phyloP scores from a whole-genome alignment of 2,797 vertebrate species.

The Vireo griseus region DNA sequence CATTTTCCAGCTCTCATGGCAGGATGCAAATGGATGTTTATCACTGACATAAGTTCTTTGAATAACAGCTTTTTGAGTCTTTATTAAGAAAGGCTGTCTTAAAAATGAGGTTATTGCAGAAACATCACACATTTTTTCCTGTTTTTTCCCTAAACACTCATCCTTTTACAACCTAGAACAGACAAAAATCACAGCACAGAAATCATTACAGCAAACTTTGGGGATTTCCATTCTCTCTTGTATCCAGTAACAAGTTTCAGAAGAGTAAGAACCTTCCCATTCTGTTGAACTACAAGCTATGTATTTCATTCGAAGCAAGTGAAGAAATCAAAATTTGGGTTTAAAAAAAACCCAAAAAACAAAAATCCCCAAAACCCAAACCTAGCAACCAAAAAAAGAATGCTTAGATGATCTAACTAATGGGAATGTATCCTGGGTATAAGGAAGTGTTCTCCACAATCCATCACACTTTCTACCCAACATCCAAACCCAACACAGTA shows the following conservation, averaged over 20 bases:
- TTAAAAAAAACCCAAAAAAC: neutral
- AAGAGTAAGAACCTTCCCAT: neutral
- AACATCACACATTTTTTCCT: neutral
- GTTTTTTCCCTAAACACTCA: neutral
- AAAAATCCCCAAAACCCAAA: neutral
- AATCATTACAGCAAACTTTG: neutral
- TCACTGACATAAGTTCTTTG: neutral
- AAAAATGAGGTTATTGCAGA: neutral
- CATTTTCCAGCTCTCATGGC: neutral
- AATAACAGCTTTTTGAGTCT: neutral
- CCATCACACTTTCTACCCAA: neutral
- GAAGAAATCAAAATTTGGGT: neutral
- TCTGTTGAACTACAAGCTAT: neutral
- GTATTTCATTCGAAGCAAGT: neutral
- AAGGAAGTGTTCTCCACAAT: neutral
- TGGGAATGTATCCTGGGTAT: neutral
- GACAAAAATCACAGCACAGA: neutral
- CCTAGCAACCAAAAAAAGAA: neutral
- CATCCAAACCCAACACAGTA: accelerated
- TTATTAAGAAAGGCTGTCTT: neutral
- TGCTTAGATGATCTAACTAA: neutral
- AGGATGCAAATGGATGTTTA: neutral
- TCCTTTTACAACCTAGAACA: neutral
- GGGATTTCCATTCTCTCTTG: neutral
- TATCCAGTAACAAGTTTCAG: neutral